Evolutionary conservation across 2,888 invertebrate species (phyloP), one percentile per base, ranked within the genome.

Genomic region (Cantharis lateralis): DNA sequence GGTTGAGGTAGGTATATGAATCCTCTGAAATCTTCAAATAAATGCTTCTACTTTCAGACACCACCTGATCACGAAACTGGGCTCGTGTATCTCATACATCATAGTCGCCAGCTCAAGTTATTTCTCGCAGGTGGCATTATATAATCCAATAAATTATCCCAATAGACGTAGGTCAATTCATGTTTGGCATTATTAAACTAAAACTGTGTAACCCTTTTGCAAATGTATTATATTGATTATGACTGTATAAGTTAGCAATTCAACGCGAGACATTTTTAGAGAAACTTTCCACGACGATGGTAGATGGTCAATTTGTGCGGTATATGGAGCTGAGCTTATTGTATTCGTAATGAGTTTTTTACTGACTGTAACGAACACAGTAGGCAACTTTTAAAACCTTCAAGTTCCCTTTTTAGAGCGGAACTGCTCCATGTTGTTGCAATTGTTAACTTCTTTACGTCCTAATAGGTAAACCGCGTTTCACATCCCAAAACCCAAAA

Each of bases 51-150:
- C 80, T 78, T 80, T 80, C 72, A 75, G 72, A 79, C 75, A 76
- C 75, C 81, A 81, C 78, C 81, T 81, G 81, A 81, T 80, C 81
- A 68, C 76, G 73, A 74, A 79, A 75, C 75, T 74, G 75, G 76
- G 76, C 74, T 77, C 77, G 78, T 80, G 78, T 80, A 77, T 71
- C 77, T 74, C 78, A 76, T 81, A 81, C 76, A 79, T 80, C 81
- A 81, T 77, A 80, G 78, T 81, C 76, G 76, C 74, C 74, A 74
- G 71, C 74, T 74, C 66, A 71, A 74, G 77, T 74, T 74, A 74
- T 77, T 73, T 77, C 77, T 77, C 68, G 74, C 77, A 74, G 74
- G 74, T 71, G 77, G 69, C 66, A 71, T 73, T 77, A 77, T 63
- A 71, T 48, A 70, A 73, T 28, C 70, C 70, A 28, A 77, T 77